These are phyloP conservation scores for Salminus brasiliensis DNA, from an alignment of 2,113 vertebrate species.

Conservation along the genomic window DNA sequence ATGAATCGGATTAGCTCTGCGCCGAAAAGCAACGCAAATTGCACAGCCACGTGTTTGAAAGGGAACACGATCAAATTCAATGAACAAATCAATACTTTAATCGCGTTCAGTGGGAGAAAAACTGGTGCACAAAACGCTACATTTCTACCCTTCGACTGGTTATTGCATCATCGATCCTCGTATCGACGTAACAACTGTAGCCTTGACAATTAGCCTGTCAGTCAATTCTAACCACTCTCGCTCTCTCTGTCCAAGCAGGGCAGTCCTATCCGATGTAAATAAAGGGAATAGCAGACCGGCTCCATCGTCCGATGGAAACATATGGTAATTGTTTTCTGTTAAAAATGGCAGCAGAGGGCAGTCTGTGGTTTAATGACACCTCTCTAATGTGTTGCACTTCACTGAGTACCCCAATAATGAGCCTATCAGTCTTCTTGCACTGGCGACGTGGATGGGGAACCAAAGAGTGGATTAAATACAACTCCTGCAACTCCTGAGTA, in stretches of 20 bases:
- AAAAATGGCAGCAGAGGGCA: slow-evolving; percentile 63
- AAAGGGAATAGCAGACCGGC: slow-evolving; percentile 53
- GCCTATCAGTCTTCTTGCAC: slow-evolving; percentile 68
- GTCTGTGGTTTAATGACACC: slow-evolving; percentile 67
- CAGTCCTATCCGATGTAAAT: slow-evolving; percentile 61
- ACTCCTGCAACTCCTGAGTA: slow-evolving; percentile 40
- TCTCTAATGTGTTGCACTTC: slow-evolving; percentile 69
- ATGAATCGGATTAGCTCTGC: background rate
- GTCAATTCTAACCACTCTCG: background rate
- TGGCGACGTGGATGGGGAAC: slow-evolving; percentile 67
- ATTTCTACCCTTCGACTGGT: background rate
- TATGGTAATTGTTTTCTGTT: slow-evolving; percentile 70
- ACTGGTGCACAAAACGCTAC: background rate
- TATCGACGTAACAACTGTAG: background rate
- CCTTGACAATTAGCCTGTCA: background rate
- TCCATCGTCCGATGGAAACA: slow-evolving; percentile 69
- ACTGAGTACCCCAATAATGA: slow-evolving; percentile 69
- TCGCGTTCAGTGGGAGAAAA: background rate
- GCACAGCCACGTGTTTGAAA: background rate
- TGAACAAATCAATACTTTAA: slow-evolving; percentile 27
- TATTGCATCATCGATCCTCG: slow-evolving; percentile 4
- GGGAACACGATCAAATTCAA: slow-evolving; percentile 10
- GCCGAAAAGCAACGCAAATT: background rate
- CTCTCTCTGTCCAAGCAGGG: background rate
- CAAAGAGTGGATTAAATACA: slow-evolving; percentile 63